Percentiles rank a stretch among this genome's conserved stretches.
Evolutionary conservation across 2,113 vertebrate genomes (phyloP).

Genomic region (Tenebrosternarchus preto): DNA sequence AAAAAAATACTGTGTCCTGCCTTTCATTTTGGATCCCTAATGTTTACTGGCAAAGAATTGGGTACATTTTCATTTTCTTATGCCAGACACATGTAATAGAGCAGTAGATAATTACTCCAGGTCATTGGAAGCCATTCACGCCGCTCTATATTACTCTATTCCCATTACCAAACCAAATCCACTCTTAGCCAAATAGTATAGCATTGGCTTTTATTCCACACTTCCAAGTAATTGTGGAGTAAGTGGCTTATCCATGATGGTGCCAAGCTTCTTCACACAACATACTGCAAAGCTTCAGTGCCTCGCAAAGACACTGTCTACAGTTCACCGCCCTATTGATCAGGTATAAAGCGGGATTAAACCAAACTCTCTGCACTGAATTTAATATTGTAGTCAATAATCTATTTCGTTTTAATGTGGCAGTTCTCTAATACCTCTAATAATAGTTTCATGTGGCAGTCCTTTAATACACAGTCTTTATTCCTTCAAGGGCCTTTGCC

Average conservation of each 20-base stretch:
- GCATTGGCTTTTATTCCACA: slow-evolving; percentile 1
- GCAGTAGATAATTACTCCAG: background rate
- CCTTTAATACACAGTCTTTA: background rate
- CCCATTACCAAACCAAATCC: slow-evolving; percentile 10
- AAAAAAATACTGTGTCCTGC: too few relatives aligned
- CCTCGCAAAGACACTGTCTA: slow-evolving; percentile 26
- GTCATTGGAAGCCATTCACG: background rate
- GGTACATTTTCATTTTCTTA: background rate
- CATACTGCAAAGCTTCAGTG: slow-evolving; percentile 7
- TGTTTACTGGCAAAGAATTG: slow-evolving; percentile 8
- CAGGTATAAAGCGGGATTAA: slow-evolving; percentile 31
- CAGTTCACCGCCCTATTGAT: slow-evolving; percentile 43
- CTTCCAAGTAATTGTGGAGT: background rate
- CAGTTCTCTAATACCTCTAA: background rate
- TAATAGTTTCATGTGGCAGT: background rate
- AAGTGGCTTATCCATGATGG: background rate
- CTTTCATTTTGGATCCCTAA: slow-evolving; percentile 3
- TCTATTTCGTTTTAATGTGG: background rate
- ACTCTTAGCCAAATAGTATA: background rate
- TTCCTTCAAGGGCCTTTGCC: too few relatives aligned
- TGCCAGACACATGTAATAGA: background rate
- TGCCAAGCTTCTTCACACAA: slow-evolving; percentile 13
- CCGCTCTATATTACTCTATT: background rate
- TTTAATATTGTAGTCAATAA: slow-evolving; percentile 19
- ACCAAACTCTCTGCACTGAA: slow-evolving; percentile 27